Evolutionary conservation across 2,797 vertebrate species (phyloP).

Genomic region (Melanotaenia nigrans): DNA sequence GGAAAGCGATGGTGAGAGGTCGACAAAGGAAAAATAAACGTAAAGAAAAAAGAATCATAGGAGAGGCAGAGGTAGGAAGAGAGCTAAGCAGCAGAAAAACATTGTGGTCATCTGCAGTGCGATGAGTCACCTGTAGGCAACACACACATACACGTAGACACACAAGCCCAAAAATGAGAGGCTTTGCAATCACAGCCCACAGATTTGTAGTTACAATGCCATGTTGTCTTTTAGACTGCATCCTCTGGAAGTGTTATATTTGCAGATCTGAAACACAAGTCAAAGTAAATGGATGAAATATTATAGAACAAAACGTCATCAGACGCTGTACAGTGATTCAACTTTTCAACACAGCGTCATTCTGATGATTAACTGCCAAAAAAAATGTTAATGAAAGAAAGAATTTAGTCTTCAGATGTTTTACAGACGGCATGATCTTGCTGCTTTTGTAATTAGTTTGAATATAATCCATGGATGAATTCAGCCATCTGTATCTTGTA

Average conservation of each 20-base stretch:
- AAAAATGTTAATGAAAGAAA: conserved; percentile 59
- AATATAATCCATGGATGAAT: conserved; percentile 52
- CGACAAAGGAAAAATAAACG: conserved; percentile 18
- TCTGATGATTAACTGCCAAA: conserved; percentile 37
- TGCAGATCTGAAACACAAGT: conserved; percentile 41
- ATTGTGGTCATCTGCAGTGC: conserved; percentile 82
- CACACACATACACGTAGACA: conserved; percentile 24
- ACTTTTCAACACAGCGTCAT: conserved; percentile 29
- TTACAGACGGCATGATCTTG: conserved; percentile 36
- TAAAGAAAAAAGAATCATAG: conserved; percentile 38
- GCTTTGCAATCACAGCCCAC: conserved; percentile 69
- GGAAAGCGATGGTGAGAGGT: conserved; percentile 36
- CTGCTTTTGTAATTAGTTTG: conserved; percentile 41
- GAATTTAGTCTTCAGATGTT: conserved; percentile 31
- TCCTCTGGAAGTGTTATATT: conserved; percentile 37
- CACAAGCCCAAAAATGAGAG: conserved; percentile 53
- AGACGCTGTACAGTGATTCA: conserved; percentile 34
- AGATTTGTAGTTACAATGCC: conserved; percentile 64
- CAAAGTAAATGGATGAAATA: conserved; percentile 28
- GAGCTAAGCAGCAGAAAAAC: conserved; percentile 69
- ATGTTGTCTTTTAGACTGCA: conserved; percentile 59
- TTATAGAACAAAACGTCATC: conserved; percentile 33
- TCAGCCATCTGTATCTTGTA: conserved; percentile 51
- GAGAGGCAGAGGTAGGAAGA: conserved; percentile 57
- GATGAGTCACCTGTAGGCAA: conserved; percentile 82